Evolutionary conservation across 2,113 vertebrate species (phyloP).

Genomic region (Siphamia tubifer): DNA sequence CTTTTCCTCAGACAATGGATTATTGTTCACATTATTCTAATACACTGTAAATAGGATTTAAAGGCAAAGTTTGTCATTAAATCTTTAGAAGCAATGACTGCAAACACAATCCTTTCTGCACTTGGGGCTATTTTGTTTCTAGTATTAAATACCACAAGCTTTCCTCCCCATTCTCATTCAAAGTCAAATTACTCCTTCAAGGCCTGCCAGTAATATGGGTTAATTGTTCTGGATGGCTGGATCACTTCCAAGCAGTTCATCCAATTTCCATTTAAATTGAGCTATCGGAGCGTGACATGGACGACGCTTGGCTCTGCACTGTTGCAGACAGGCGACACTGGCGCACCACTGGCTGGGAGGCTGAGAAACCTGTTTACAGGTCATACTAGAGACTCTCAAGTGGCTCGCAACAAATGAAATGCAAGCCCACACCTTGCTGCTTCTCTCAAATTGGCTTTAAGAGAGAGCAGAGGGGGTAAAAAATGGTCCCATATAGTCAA

Average conservation of each 20-base stretch:
- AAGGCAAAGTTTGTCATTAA: constrained; percentile 6
- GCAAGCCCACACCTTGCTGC: constrained; percentile 39
- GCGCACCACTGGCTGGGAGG: constrained; percentile 17
- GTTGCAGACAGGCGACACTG: constrained; percentile 43
- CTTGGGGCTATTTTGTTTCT: constrained; percentile 49
- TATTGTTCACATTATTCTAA: background rate
- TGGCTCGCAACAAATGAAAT: constrained; percentile 36
- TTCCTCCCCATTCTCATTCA: constrained; percentile 55
- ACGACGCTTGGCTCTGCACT: constrained; percentile 31
- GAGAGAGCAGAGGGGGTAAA: constrained; percentile 7
- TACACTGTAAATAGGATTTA: constrained; percentile 6
- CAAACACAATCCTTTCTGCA: constrained; percentile 12
- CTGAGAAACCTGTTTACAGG: constrained; percentile 62
- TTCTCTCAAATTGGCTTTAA: constrained; percentile 31
- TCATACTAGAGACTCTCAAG: constrained; percentile 35
- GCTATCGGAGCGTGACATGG: constrained; percentile 71
- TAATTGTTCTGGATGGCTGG: constrained; percentile 81
- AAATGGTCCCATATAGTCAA: background rate
- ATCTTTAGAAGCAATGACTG: constrained; percentile 5
- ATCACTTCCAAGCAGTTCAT: constrained; percentile 80
- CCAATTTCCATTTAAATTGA: constrained; percentile 83
- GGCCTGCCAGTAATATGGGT: constrained; percentile 74
- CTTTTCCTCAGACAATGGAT: background rate
- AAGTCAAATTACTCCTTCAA: constrained; percentile 73
- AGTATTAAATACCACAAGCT: constrained; percentile 45